These are phyloP conservation scores for Heliconius himera DNA, from an alignment of 1,140 invertebrate species.

Conservation along the genomic window DNA sequence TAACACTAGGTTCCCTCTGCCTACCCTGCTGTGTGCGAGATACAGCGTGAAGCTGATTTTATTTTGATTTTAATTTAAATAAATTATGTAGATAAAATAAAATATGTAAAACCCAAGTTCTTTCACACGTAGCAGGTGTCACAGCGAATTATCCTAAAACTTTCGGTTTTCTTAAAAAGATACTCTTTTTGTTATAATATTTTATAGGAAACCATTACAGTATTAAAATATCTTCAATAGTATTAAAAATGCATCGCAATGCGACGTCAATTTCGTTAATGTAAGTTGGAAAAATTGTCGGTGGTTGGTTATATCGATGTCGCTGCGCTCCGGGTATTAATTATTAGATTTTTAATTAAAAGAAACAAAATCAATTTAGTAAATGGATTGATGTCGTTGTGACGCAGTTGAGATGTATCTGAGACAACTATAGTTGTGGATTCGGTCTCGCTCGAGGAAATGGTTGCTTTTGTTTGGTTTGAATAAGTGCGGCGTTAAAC, in stretches of 20 bases:
- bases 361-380: no score
- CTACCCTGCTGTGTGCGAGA: no score
- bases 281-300: not conserved
- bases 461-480: no score
- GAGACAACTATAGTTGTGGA: no score
- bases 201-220: not conserved
- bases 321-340: not conserved
- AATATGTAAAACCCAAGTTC: not conserved
- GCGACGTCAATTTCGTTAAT: not conserved
- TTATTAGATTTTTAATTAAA: not conserved
- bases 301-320: not conserved
- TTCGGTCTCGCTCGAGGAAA: no score
- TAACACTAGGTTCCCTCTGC: no score
- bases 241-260: not conserved
- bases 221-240: conserved; percentile 4
- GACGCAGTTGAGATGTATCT: no score
- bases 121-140: not conserved
- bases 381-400: no score
- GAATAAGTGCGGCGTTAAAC: no score
- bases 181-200: not conserved
- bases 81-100: no score
- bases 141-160: not conserved
- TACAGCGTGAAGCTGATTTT: no score
- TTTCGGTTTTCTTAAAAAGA: not conserved
- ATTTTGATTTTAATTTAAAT: no score